Base-by-base conservation (phyloP, 2,113 vertebrate genomes). In the Laticauda laticaudata region DNA sequence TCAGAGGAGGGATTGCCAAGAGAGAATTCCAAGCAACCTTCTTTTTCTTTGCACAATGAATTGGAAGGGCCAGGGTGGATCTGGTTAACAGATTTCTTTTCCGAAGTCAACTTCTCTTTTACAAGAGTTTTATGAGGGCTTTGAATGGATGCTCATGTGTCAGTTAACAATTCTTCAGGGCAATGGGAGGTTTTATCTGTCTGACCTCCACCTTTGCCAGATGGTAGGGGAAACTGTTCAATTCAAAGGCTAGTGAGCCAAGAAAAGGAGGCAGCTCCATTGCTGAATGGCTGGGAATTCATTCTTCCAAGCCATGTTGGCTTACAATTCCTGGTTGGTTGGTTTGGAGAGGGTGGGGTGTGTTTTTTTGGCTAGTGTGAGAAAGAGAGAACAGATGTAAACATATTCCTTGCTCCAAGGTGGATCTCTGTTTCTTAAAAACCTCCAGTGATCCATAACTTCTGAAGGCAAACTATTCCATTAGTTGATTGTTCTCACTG, bases 201-300 rank as follows among this genome's bases (percentile, higher is more conserved):
- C 98, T 99, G 98, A 99, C 98, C 98, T 98, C 98, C 97, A 98
- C 98, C 98, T 98, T 97, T 98, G 98, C 98, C 99, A 99, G 99
- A 98, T 99, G 99, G 98, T 97, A 93, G 95, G 75, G 91, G 95
- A 97, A 96, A 97, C 97, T 97, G 96, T 95, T 97, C 96, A 95
- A 81, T 34, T 94, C 93, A 92, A 96, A 24, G 93, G 57, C 0
- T 0, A 89, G 85, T 92, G 92, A 57, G 94, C 95, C 95, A 95
- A 95, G 95, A 95, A 92, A n/a, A 92, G 21, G 23, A 56, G n/a
- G 64, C 4, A 81, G 6, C 18, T 21, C 14, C 34, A 9, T 39
- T 43, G 75, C 34, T 20, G 75, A 75, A 75, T 34, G 15, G 69
- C 14, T 34, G 69, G 69, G 34, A 81, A 81, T 34, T 81, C 34